phyloP scores from a whole-genome alignment of 2,113 vertebrate species.

The Fukomys damarensis region DNA sequence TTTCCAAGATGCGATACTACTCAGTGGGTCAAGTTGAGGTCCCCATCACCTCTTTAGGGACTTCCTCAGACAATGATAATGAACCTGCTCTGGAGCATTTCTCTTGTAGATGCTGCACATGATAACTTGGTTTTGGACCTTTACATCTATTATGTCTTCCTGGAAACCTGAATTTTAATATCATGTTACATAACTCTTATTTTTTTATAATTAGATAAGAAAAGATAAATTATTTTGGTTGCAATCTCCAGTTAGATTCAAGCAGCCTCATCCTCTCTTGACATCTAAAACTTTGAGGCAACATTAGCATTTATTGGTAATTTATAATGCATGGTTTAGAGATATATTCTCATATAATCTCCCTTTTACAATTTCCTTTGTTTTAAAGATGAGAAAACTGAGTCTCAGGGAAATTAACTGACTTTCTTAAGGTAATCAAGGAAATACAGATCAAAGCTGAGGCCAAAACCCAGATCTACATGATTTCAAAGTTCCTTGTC shows the following conservation, averaged over 20 bases:
- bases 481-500: constrained; percentile 4
- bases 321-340: neutral
- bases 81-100: neutral
- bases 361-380: neutral
- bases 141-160: constrained; percentile 41
- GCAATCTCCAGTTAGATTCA: constrained; percentile 29
- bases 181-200: constrained; percentile 16
- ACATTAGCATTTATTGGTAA: neutral
- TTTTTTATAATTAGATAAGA: constrained; percentile 35
- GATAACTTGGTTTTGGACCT: constrained; percentile 28
- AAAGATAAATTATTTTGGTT: neutral
- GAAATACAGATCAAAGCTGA: constrained; percentile 14
- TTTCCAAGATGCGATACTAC: neutral
- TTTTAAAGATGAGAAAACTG: constrained; percentile 20
- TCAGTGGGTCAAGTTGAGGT: neutral
- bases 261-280: constrained; percentile 15
- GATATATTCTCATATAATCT: neutral
- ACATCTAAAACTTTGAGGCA: neutral
- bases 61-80: neutral
- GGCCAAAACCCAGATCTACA: neutral
- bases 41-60: neutral
- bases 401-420: constrained; percentile 31
- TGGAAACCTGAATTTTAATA: constrained; percentile 61
- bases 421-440: constrained; percentile 18
- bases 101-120: constrained; percentile 32